phyloP scores from a whole-genome alignment of 2,113 vertebrate genomes.

The Atractosteus spatula region DNA sequence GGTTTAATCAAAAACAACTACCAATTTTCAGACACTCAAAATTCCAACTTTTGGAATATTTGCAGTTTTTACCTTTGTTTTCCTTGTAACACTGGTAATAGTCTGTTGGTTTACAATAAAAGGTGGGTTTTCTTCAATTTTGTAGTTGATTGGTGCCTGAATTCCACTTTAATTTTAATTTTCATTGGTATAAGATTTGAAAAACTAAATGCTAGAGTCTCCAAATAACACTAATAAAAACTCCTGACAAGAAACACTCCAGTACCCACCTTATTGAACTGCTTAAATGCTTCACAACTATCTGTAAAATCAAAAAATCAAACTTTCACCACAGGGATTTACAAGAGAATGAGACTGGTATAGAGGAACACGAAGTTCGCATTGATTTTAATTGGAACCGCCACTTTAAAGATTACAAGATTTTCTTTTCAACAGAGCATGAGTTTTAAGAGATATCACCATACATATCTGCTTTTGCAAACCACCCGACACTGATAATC shows the following conservation, averaged over 20 bases:
- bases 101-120: too few species aligned
- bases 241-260: constrained; percentile 22
- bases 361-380: constrained; percentile 51
- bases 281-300: constrained; percentile 47
- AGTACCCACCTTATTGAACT: constrained; percentile 31
- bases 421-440: constrained; percentile 46
- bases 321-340: constrained; percentile 40
- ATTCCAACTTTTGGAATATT: too few species aligned
- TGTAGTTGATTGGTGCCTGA: constrained; percentile 48
- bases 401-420: constrained; percentile 51
- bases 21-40: too few species aligned
- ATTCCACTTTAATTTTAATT: constrained; percentile 44
- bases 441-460: constrained; percentile 47
- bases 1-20: too few species aligned
- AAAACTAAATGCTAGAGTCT: too few species aligned
- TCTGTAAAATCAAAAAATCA: constrained; percentile 38
- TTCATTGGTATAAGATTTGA: too few species aligned
- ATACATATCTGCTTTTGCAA: constrained; percentile 55
- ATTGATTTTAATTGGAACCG: constrained; percentile 66
- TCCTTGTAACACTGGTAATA: too few species aligned
- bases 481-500: constrained; percentile 62
- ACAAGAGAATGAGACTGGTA: constrained; percentile 44
- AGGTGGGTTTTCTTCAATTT: constrained; percentile 48
- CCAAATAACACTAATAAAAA: constrained; percentile 25
- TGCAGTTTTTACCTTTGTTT: too few species aligned